Conservation (phyloP, 2,797 vertebrate genomes). For the Labeo calbasu region DNA sequence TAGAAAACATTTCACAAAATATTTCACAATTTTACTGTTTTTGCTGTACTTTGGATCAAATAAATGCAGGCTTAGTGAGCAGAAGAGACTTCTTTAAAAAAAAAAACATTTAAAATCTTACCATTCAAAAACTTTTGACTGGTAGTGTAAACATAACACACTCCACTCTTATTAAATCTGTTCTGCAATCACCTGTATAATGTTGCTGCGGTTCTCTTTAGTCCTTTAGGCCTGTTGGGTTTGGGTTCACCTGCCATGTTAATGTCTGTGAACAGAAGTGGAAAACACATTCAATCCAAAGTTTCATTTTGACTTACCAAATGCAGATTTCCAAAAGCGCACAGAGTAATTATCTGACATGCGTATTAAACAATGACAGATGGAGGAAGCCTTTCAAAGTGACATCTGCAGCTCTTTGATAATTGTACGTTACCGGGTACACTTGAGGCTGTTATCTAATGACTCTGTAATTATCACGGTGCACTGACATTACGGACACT, state of each 20-base stretch:
- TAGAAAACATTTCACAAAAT: too few species aligned
- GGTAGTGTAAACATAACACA: neutral
- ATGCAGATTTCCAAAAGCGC: conserved; percentile 1
- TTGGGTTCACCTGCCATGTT: conserved; percentile 96
- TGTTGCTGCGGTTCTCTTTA: conserved; percentile 87
- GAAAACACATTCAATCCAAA: conserved; percentile 17
- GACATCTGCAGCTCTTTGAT: conserved; percentile 22
- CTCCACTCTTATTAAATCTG: neutral
- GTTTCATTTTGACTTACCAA: neutral
- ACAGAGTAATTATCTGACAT: neutral
- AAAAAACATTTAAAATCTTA: too few species aligned
- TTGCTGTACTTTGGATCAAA: too few species aligned
- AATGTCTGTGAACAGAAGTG: conserved; percentile 80
- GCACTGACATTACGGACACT: conserved; percentile 9
- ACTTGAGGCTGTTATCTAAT: conserved; percentile 23
- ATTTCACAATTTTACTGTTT: too few species aligned
- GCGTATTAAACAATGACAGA: conserved; percentile 22
- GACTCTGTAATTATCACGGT: conserved; percentile 9
- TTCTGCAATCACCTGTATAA: conserved; percentile 83
- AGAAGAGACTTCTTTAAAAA: too few species aligned
- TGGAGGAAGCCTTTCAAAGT: conserved; percentile 8
- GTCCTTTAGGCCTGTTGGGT: conserved; percentile 87
- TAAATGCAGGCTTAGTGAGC: too few species aligned
- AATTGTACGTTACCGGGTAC: neutral
- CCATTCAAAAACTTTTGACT: too few species aligned